Conservation (phyloP, 1,140 invertebrate genomes). For the Mizuhopecten yessoensis region DNA sequence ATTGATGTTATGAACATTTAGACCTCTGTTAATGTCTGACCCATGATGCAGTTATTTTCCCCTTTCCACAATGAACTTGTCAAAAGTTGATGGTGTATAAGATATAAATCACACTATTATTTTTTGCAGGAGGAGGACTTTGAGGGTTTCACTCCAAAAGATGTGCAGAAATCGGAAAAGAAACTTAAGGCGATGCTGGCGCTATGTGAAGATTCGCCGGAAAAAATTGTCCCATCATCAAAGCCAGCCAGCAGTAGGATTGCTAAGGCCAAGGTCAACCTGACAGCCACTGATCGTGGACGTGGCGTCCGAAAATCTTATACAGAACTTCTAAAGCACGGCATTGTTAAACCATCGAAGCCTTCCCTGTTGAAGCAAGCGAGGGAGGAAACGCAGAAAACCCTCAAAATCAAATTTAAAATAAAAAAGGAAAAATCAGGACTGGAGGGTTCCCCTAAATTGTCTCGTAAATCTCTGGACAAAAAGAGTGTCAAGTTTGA, state of each 20-base stretch:
- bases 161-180: slow-evolving; percentile 71
- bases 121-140: slow-evolving; percentile 82
- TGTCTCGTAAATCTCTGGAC: background rate
- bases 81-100: no score
- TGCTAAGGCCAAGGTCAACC: background rate
- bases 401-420: background rate
- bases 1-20: no score
- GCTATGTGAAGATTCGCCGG: slow-evolving; percentile 46
- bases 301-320: slow-evolving; percentile 62
- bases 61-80: no score
- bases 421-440: background rate
- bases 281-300: background rate
- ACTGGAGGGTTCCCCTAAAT: background rate
- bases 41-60: no score
- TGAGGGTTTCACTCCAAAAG: slow-evolving; percentile 80
- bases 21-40: no score
- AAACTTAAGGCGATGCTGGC: slow-evolving; percentile 62
- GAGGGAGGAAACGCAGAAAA: slow-evolving; percentile 39
- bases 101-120: no score
- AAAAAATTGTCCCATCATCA: background rate
- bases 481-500: slow-evolving; percentile 7
- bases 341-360: slow-evolving; percentile 59
- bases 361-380: slow-evolving; percentile 36
- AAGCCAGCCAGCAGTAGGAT: background rate
- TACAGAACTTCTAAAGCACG: slow-evolving; percentile 65